Conservation (phyloP, 2,797 vertebrate genomes). For the Parambassis ranga region DNA sequence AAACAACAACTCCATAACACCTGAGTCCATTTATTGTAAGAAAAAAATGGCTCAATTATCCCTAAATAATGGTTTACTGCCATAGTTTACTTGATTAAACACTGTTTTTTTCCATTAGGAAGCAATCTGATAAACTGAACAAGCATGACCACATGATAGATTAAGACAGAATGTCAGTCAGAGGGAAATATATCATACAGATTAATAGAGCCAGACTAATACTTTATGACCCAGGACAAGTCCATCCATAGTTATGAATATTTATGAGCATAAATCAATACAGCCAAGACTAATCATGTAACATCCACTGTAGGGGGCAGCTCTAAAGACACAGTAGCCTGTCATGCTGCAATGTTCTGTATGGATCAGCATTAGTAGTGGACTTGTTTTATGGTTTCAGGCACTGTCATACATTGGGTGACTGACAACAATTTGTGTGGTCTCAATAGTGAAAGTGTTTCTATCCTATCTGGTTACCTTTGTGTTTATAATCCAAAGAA, state of each 20-base stretch:
- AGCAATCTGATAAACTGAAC: slow-evolving; percentile 22
- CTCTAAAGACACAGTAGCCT: slow-evolving; percentile 4
- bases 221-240: not conserved
- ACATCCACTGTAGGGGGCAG: not conserved
- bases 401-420: not conserved
- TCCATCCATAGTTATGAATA: slow-evolving; percentile 22
- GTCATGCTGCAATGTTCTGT: not conserved
- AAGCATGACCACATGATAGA: slow-evolving; percentile 12
- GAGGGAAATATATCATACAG: not conserved
- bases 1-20: slow-evolving; percentile 39
- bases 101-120: slow-evolving; percentile 9
- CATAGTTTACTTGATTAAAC: slow-evolving; percentile 4
- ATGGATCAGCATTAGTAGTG: too few species aligned
- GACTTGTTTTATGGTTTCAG: too few species aligned
- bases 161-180: slow-evolving; percentile 1
- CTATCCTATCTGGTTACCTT: not conserved
- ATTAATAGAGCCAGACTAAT: not conserved
- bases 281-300: not conserved
- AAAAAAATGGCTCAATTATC: not conserved
- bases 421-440: too few species aligned
- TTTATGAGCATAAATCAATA: slow-evolving; percentile 16
- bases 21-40: not conserved
- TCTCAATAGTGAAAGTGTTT: too few species aligned
- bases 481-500: not conserved
- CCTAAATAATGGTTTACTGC: slow-evolving; percentile 2